Evolutionary conservation across 2,888 invertebrate species (phyloP).

Genomic region (Ellobium chinense): DNA sequence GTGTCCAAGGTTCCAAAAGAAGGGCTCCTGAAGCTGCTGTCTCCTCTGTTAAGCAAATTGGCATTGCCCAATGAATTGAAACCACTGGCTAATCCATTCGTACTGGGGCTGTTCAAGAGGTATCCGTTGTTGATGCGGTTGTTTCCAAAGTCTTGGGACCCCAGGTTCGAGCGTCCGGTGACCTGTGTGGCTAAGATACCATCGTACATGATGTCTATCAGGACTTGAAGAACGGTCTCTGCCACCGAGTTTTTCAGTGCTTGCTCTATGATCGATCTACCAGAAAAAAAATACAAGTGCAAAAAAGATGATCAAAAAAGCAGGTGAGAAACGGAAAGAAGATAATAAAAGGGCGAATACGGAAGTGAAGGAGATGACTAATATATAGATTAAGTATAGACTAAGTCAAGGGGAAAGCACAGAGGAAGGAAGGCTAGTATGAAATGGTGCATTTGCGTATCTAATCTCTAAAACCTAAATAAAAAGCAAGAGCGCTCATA

Average conservation of each 20-base stretch:
- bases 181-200: neutral
- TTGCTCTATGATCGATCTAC: constrained; percentile 2
- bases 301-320: too few species aligned
- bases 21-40: neutral
- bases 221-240: neutral
- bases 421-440: too few species aligned
- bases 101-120: neutral
- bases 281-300: neutral
- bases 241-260: neutral
- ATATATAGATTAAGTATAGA: too few species aligned
- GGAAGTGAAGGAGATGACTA: too few species aligned
- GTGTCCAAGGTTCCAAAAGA: neutral
- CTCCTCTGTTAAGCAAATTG: neutral
- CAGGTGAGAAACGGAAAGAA: too few species aligned
- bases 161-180: neutral
- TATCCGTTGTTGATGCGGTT: neutral
- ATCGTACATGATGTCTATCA: neutral
- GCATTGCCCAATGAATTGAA: neutral
- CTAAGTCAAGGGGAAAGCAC: too few species aligned
- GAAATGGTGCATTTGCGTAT: too few species aligned
- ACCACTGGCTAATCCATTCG: neutral
- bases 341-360: too few species aligned
- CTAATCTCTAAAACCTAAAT: too few species aligned
- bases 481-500: too few species aligned
- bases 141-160: neutral